Base-by-base conservation (phyloP, 2,888 invertebrate species). In the Leucoma salicis region DNA sequence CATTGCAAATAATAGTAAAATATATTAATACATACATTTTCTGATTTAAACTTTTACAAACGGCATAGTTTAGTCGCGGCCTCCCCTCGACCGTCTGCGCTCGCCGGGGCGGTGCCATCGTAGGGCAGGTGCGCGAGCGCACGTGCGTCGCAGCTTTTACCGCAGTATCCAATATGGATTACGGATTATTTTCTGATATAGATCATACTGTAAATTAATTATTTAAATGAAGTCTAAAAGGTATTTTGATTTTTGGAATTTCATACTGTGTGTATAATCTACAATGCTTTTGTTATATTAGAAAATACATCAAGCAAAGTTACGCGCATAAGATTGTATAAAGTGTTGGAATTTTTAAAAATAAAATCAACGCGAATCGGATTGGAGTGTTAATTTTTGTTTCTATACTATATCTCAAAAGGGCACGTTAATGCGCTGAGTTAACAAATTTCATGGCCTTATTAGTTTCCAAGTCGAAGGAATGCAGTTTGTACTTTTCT, bases 51-150 rank as follows among this genome's bases (percentile, higher is more conserved):
- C 5, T 10, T n/a, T 25, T 10, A 8, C n/a, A 27, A 12, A 27
- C 12, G 2, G n/a, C 3, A n/a, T 27, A 27, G 27, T 10, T 27
- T 27, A n/a, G n/a, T n/a, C 5, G 27, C n/a, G 50, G 50, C 49
- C 57, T n/a, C 64, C 48, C 51, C 55, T 52, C 39, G 35, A 44
- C 49, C 63, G 57, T 66, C 53, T 7, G 14, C 14, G 14, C 14
- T 6, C 14, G 10, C 16, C 18, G 49, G 55, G 59, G 49, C 44
- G 56, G 49, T 45, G 46, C 65, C 62, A 45, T 8, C 59, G 16
- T 21, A 60, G 74, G 79, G 79, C 87, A 88, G 87, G 87, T 88
- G 87, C 77, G 70, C 67, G 34, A 12, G 55, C 81, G 79, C 87
- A 88, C 86, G 87, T 87, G 87, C 71, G 75, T 21, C 52, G 66